A percentile compares a stretch with the other conserved stretches of the same genome.
phyloP scores from a whole-genome alignment of 2,113 vertebrate species.

The Myrmecophaga tridactyla region DNA sequence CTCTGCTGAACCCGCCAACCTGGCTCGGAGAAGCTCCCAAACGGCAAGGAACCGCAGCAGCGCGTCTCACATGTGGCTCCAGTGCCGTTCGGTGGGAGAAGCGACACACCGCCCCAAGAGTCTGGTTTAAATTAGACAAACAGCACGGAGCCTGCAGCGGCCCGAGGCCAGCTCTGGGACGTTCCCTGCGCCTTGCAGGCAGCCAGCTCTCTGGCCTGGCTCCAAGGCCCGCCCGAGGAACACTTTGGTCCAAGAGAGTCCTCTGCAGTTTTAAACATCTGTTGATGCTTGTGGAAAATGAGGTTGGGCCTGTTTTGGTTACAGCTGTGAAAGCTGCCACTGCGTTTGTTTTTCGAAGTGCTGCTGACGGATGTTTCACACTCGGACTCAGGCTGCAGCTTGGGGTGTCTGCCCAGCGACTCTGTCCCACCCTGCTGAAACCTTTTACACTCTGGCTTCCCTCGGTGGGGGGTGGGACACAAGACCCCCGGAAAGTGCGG shows the following conservation, averaged over 20 bases:
- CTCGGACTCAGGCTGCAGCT: not conserved
- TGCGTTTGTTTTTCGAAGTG: not conserved
- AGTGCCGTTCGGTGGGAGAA: constrained; percentile 23
- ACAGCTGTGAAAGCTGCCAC: not conserved
- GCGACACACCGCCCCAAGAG: not conserved
- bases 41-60: not conserved
- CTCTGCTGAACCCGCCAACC: not conserved
- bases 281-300: constrained; percentile 35
- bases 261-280: constrained; percentile 44
- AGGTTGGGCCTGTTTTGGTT: constrained; percentile 16
- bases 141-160: not conserved
- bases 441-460: too few species aligned
- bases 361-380: not conserved
- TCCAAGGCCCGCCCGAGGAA: constrained; percentile 42
- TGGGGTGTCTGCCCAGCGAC: too few species aligned
- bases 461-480: too few species aligned
- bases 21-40: not conserved
- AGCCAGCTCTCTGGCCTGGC: not conserved
- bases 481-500: too few species aligned
- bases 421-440: too few species aligned
- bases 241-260: not conserved
- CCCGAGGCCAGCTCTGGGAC: constrained; percentile 62
- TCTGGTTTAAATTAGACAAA: constrained; percentile 47
- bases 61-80: not conserved
- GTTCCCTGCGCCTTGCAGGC: constrained; percentile 52